A percentile compares a stretch with the other conserved stretches of the same genome.
phyloP scores from a whole-genome alignment of 1,140 invertebrate species.

The Andrena cerasifolii region DNA sequence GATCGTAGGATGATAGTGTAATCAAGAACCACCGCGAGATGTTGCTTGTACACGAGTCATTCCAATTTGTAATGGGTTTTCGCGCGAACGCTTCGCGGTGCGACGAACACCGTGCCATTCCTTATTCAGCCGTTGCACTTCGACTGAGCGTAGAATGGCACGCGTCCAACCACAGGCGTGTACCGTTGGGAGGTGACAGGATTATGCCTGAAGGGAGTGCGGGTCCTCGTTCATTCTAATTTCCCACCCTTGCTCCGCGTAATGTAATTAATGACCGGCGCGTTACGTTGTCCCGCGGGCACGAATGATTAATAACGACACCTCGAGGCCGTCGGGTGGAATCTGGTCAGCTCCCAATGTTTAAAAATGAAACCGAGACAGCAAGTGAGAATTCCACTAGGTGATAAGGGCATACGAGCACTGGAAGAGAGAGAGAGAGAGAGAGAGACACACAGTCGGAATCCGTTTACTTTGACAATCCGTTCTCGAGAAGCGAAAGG shows the following conservation, averaged over 20 bases:
- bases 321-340: too few relatives aligned
- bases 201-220: too few relatives aligned
- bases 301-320: too few relatives aligned
- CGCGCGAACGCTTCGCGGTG: conserved; percentile 21
- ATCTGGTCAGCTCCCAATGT: too few relatives aligned
- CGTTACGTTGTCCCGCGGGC: too few relatives aligned
- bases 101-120: conserved; percentile 24
- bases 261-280: too few relatives aligned
- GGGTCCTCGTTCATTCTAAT: too few relatives aligned
- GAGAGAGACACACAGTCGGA: neutral
- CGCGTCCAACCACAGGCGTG: neutral
- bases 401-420: conserved; percentile 20
- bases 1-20: neutral
- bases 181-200: neutral
- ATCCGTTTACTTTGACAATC: conserved; percentile 59
- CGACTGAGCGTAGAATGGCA: conserved; percentile 14
- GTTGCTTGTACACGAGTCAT: conserved; percentile 1
- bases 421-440: neutral
- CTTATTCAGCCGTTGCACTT: conserved; percentile 23
- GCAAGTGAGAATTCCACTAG: conserved; percentile 10
- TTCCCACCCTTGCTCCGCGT: too few relatives aligned
- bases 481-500: conserved; percentile 35
- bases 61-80: neutral
- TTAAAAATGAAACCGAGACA: neutral
- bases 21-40: neutral